Base-by-base conservation (phyloP, 2,888 invertebrate genomes). In the Calliphora vomitoria region DNA sequence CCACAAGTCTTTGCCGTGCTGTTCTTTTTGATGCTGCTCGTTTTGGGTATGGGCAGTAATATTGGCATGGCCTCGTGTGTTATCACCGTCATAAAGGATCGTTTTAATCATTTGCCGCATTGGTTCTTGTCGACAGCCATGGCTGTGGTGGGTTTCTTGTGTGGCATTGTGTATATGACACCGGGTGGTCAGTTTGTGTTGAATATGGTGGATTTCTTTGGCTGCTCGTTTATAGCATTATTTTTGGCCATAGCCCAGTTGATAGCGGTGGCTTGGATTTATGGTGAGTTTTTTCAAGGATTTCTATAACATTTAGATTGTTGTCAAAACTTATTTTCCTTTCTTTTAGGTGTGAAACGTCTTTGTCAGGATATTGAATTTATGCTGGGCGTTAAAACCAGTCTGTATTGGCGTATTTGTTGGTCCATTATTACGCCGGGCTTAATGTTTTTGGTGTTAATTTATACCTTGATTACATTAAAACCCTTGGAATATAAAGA, bases 371-470 rank as follows among this genome's bases (percentile, higher is more conserved):
- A 98, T 91, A 94, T 97, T 69, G 97, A 97, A 92, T 98, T 96
- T 91, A 98, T 98, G 97, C 93, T 97, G 89, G 95, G 96, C 50
- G 94, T 94, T 1, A 95, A 95, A 92, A 94, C 94, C 1, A 90
- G 96, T 0, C 90, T 95, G 25, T 98, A 97, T 92, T 98, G 97
- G 97, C 95, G 97, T 88, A 90, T 96, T 53, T 97, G 97, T 89
- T 98, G 98, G 98, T 95, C 95, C 0, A 74, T 97, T 18, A 94
- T 97, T 74, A 96, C 97, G 10, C 98, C 97, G 0, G 92, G 95
- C 0, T 93, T 97, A 82, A 96, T 97, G 95, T 94, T 96, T 18
- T 91, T 95, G 0, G 97, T 97, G 66, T 95, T 97, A 82, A 88
- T 96, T 10, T 97, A 97, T 91, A 96, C 96, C 10, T 92, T 97